Evolutionary conservation across 2,888 invertebrate genomes (phyloP), one percentile per base, ranked within the genome.

Genomic region (Scotopteryx bipunctaria): DNA sequence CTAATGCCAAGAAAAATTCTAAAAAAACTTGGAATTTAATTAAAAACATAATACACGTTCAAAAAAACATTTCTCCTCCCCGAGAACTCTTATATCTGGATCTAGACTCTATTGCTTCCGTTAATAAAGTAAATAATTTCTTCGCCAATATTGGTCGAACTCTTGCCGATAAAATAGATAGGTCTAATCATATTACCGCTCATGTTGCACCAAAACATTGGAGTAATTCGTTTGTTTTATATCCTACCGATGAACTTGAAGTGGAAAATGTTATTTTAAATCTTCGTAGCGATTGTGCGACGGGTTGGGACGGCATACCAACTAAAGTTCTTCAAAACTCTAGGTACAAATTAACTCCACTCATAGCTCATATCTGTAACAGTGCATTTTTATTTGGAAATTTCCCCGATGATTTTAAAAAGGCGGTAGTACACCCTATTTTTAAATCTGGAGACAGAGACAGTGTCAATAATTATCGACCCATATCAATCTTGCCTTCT

Each of bases 21-120:
- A 57, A 54, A 47, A 5, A 16, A 3, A 58, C 52, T 0, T 58
- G 58, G 58, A 55, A 46, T 3, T 13, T 48, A 0, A 57, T 61
- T 3, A 57, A 59, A 33, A 33, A 2, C 2, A 53, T 57, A 4
- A 25, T 48, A 0, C 31, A 59, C 19, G 29, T 42, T 2, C 15
- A 43, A 14, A 44, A 32, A 5, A 4, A 5, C 0, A 5, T 5
- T 5, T 5, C n/a, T 6, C 1, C 13, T 3, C 31, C 42, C 2
- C 25, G 5, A 0, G 49, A 49, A n/a, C 23, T 49, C 0, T 19
- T 49, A 13, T 25, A 29, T 32, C 6, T 46, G 9, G 29, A 32
- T 0, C 8, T 31, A 19, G 19, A 32, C 5, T 42, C 41, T 5
- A 3, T 25, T 1, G 4, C 1, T 1, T 37, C 49, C 2, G 6